Conservation (phyloP, 2,888 invertebrate genomes). For the Eristalinus aeneus region DNA sequence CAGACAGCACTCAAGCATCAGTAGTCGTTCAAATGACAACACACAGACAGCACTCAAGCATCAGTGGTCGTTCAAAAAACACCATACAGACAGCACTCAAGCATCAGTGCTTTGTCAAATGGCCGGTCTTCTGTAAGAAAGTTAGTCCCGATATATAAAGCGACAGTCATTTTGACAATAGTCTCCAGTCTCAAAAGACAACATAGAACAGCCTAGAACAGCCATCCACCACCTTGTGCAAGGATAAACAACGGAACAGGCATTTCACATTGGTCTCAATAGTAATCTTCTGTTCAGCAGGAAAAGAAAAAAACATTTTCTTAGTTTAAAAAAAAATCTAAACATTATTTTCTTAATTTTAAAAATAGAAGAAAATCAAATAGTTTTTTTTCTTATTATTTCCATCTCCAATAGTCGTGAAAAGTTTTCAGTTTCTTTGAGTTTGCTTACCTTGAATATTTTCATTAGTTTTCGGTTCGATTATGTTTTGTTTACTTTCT, state of each 20-base stretch:
- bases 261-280: conserved; percentile 80
- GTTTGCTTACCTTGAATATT: conserved; percentile 61
- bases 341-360: conserved; percentile 1
- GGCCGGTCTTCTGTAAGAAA: too few relatives aligned
- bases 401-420: conserved; percentile 56
- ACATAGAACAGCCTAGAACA: background rate
- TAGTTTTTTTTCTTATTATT: conserved; percentile 38
- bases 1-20: too few relatives aligned
- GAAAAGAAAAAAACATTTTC: conserved; percentile 11
- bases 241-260: conserved; percentile 52
- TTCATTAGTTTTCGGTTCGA: conserved; percentile 52
- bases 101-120: too few relatives aligned
- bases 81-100: too few relatives aligned
- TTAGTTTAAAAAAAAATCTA: conserved; percentile 17
- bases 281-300: conserved; percentile 60
- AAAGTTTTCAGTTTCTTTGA: background rate
- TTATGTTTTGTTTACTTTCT: background rate
- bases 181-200: too few relatives aligned
- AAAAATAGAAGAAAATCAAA: too few relatives aligned
- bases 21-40: too few relatives aligned
- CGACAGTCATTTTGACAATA: too few relatives aligned
- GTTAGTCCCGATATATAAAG: too few relatives aligned
- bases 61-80: too few relatives aligned
- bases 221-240: conserved; percentile 28
- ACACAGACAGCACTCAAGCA: too few relatives aligned